A percentile compares a stretch with the other conserved stretches of the same genome.
Conservation (phyloP, 2,888 invertebrate genomes). For the Sthenelais limicola region DNA sequence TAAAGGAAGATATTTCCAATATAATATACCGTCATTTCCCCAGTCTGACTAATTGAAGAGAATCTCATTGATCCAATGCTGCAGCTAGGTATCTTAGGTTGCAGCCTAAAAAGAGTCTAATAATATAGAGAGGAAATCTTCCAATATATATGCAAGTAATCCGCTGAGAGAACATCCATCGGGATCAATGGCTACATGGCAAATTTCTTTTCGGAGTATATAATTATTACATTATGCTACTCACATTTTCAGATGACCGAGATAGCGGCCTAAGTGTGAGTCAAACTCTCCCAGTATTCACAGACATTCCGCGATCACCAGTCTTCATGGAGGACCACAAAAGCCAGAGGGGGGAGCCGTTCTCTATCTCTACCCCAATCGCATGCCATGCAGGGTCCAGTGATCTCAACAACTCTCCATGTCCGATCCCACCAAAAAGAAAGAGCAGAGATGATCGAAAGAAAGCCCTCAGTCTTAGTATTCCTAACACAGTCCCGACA, state of each 20-base stretch:
- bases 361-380: not conserved
- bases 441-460: conserved; percentile 4
- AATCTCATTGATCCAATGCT: too few relatives aligned
- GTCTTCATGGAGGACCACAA: conserved; percentile 24
- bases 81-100: too few relatives aligned
- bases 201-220: not conserved
- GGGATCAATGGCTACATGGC: too few relatives aligned
- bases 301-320: conserved; percentile 7
- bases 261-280: conserved; percentile 61
- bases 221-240: not conserved
- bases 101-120: too few relatives aligned
- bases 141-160: conserved; percentile 14
- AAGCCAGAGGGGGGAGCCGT: too few relatives aligned
- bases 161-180: not conserved
- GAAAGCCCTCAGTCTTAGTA: too few relatives aligned
- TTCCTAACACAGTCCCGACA: too few relatives aligned
- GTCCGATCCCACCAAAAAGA: conserved; percentile 16
- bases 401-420: conserved; percentile 16
- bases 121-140: too few relatives aligned
- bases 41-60: too few relatives aligned
- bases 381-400: not conserved
- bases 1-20: too few relatives aligned
- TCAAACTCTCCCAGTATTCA: conserved; percentile 54
- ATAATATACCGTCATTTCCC: too few relatives aligned
- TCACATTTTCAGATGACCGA: conserved; percentile 56